These are phyloP conservation scores for Drosophila sproati DNA, from an alignment of 1,140 invertebrate genomes.

Conservation along the genomic window DNA sequence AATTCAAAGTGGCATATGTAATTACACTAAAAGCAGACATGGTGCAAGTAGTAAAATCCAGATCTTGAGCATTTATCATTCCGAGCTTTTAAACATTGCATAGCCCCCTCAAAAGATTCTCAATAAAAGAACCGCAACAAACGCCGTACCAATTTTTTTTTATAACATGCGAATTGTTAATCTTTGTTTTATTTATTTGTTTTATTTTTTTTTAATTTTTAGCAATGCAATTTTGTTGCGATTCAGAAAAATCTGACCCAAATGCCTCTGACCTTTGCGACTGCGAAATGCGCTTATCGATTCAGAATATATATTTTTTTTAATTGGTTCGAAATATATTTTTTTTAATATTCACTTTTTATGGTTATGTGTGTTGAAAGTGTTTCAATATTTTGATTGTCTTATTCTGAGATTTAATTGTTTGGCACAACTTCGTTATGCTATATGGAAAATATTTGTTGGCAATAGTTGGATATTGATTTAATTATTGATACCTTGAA, in stretches of 20 bases:
- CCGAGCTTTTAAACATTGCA: not conserved
- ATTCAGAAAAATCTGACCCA: conserved; percentile 23
- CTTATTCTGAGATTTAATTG: conserved; percentile 19
- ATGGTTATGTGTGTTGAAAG: conserved; percentile 9
- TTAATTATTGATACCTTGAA: not conserved
- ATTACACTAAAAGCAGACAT: not conserved
- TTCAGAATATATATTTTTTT: conserved; percentile 47
- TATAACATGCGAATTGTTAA: not conserved
- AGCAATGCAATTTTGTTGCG: conserved; percentile 44
- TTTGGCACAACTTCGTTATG: conserved; percentile 11
- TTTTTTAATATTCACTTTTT: conserved; percentile 42
- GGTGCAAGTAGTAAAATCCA: not conserved
- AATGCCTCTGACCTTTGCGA: conserved; percentile 15
- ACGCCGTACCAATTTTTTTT: no score
- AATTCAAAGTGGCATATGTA: not conserved
- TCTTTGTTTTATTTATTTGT: conserved; percentile 38
- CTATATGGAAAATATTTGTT: conserved; percentile 24
- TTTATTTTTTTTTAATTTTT: conserved; percentile 22
- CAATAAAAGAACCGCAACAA: not conserved
- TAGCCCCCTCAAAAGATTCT: not conserved
- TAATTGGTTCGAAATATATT: conserved; percentile 57
- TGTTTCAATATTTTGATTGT: conserved; percentile 13
- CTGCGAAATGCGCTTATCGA: conserved; percentile 27
- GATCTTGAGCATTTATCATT: not conserved
- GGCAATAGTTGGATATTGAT: not conserved